A percentile compares a stretch with the other conserved stretches of the same genome.
phyloP scores from a whole-genome alignment of 2,888 invertebrate genomes.

The Hipparchia semele region DNA sequence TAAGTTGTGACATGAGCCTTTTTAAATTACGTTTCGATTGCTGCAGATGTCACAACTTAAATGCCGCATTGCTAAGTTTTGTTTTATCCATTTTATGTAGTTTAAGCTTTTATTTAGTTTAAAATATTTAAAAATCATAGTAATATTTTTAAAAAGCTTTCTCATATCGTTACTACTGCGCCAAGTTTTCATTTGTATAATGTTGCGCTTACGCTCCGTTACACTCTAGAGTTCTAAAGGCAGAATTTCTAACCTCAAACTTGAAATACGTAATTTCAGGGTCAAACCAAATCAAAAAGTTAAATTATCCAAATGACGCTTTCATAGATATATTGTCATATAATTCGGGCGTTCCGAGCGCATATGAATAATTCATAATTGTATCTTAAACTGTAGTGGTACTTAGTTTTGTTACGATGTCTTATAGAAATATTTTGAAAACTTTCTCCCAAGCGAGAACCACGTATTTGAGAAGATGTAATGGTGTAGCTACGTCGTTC shows the following conservation, averaged over 20 bases:
- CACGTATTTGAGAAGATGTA: slow-evolving; percentile 58
- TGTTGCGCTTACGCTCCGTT: not conserved
- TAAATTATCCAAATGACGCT: slow-evolving; percentile 29
- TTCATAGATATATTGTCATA: slow-evolving; percentile 23
- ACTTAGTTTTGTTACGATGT: slow-evolving; percentile 53
- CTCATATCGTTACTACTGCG: too few species aligned
- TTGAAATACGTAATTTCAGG: slow-evolving; percentile 30
- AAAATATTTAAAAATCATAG: too few species aligned
- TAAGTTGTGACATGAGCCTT: too few species aligned
- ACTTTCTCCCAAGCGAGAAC: slow-evolving; percentile 58
- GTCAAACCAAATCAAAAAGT: slow-evolving; percentile 32
- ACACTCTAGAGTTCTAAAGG: slow-evolving; percentile 24
- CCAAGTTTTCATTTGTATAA: not conserved
- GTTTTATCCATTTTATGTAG: too few species aligned
- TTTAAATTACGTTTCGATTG: too few species aligned
- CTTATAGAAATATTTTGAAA: slow-evolving; percentile 59
- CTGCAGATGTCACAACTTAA: too few species aligned
- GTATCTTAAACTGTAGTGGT: slow-evolving; percentile 13
- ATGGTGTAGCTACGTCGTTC: slow-evolving; percentile 55
- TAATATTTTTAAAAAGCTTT: too few species aligned
- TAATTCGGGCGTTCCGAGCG: slow-evolving; percentile 25
- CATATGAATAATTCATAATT: slow-evolving; percentile 37
- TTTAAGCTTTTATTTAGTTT: too few species aligned
- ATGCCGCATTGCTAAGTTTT: too few species aligned
- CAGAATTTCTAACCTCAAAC: slow-evolving; percentile 27